Conservation (phyloP, 64 coral and sea anemone genomes). For the Montipora cactus region DNA sequence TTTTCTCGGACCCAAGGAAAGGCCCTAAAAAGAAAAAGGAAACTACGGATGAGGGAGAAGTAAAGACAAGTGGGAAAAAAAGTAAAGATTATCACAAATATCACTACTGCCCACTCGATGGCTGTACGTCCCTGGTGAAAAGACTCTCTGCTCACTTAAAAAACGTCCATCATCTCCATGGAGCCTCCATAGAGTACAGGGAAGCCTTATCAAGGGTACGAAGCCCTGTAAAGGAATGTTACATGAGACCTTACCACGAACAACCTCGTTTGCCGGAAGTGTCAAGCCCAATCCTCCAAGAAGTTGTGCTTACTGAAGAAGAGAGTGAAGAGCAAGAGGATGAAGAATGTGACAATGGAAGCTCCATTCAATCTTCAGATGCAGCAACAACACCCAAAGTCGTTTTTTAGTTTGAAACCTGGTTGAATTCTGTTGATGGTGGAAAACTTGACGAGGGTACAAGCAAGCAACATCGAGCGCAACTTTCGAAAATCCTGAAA, state of each 20-base stretch:
- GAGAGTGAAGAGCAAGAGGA: not conserved
- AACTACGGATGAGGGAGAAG: too few relatives aligned
- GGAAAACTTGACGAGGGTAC: not conserved
- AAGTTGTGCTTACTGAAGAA: not conserved
- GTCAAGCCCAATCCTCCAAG: not conserved
- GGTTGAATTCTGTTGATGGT: not conserved
- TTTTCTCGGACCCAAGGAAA: not conserved
- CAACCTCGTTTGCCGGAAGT: too few relatives aligned
- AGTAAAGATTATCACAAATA: too few relatives aligned
- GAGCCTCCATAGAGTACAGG: too few relatives aligned
- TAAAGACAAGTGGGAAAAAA: too few relatives aligned
- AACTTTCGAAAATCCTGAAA: conserved; percentile 18
- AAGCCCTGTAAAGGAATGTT: too few relatives aligned
- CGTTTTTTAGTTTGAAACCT: not conserved
- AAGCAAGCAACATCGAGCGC: not conserved
- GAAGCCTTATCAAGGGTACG: too few relatives aligned
- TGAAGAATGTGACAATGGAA: not conserved
- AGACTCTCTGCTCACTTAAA: too few relatives aligned
- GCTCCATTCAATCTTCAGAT: not conserved
- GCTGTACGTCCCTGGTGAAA: too few relatives aligned
- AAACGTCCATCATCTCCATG: too few relatives aligned
- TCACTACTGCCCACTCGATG: too few relatives aligned
- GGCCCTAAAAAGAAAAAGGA: not conserved
- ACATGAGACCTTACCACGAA: too few relatives aligned
- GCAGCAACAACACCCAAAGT: not conserved